Base-by-base conservation (phyloP, 2,113 vertebrate genomes). In the Tragulus kanchil region DNA sequence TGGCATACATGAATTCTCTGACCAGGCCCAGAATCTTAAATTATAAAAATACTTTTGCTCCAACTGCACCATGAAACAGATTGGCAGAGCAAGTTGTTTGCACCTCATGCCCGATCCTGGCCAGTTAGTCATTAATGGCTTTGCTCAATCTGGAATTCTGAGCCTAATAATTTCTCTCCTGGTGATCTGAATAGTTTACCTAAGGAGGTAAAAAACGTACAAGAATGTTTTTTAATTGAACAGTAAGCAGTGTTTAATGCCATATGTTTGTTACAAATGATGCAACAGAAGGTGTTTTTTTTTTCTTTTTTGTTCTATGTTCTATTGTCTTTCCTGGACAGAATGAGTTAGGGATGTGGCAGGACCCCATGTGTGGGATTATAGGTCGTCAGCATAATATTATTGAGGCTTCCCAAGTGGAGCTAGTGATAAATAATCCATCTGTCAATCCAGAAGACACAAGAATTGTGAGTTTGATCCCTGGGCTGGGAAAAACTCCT, bases 11-110 rank as follows among this genome's bases (percentile, higher is more conserved):
- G 52, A 90, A 31, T 52, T 94, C 54, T 67, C 88, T 95, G 95
- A 78, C 77, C 59, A 77, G 50, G 67, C 73, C 94, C 54, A 42
- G 75, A 54, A 87, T 89, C 82, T 90, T 71, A 65, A 71, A 81
- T n/a, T 85, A 21, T 93, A 78, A 97, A 92, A 92, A 65, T 59
- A 48, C 12, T 92, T 89, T 11, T 50, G 58, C 64, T 52, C 58
- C 58, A 69, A 45, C 65, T 85, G 52, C 58, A 25, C 89, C 87
- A 77, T 26, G 64, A 52, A 95, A 4, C 69, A 45, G 75, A 50
- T 45, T 36, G 88, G 91, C 36, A 78, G 65, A n/a, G 50, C 21
- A 25, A 81, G 1, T 54, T 54, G 42, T 61, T 79, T 85, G 73
- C n/a, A 69, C n/a, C 73, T 67, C 69, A 23, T 50, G 59, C 23